A percentile compares a stretch with the other conserved stretches of the same genome.
These are phyloP conservation scores for Poeciliopsis gracilis DNA, from an alignment of 2,797 vertebrate genomes.

Conservation along the genomic window DNA sequence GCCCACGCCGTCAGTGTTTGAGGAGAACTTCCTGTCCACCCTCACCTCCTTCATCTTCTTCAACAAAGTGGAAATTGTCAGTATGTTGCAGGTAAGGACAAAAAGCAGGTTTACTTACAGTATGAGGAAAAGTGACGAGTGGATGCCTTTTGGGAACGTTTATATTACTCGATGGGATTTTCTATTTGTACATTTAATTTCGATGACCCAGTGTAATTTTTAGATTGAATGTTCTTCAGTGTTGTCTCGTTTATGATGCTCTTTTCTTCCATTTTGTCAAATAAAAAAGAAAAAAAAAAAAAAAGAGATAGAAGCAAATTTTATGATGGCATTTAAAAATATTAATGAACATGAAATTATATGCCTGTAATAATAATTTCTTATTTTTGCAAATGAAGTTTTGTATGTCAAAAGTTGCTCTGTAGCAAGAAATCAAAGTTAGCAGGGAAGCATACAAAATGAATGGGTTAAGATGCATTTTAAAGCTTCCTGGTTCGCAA, in stretches of 20 bases:
- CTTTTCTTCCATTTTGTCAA: not conserved
- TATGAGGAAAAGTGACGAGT: not conserved
- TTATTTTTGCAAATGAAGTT: not conserved
- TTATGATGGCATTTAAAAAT: not conserved
- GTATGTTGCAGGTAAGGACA: conserved; percentile 96
- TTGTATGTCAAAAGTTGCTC: conserved; percentile 11
- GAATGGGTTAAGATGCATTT: not conserved
- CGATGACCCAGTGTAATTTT: conserved; percentile 1
- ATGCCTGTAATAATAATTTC: conserved; percentile 8
- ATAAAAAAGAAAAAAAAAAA: not conserved
- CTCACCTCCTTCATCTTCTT: conserved; percentile 99
- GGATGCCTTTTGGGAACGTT: not conserved
- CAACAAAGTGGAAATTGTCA: conserved; percentile 99
- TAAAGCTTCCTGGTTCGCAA: not conserved
- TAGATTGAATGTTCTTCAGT: not conserved
- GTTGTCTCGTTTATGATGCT: not conserved
- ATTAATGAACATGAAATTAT: not conserved
- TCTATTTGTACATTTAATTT: not conserved
- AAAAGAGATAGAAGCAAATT: not conserved
- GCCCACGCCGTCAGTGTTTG: conserved; percentile 97
- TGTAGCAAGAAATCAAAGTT: not conserved
- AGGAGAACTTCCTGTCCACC: conserved; percentile 99
- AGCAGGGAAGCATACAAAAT: not conserved
- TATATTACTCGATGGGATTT: not conserved
- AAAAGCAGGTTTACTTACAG: conserved; percentile 7